A percentile compares a stretch with the other conserved stretches of the same genome.
phyloP scores from a whole-genome alignment of 1,140 invertebrate genomes.

The Babylonia areolata region DNA sequence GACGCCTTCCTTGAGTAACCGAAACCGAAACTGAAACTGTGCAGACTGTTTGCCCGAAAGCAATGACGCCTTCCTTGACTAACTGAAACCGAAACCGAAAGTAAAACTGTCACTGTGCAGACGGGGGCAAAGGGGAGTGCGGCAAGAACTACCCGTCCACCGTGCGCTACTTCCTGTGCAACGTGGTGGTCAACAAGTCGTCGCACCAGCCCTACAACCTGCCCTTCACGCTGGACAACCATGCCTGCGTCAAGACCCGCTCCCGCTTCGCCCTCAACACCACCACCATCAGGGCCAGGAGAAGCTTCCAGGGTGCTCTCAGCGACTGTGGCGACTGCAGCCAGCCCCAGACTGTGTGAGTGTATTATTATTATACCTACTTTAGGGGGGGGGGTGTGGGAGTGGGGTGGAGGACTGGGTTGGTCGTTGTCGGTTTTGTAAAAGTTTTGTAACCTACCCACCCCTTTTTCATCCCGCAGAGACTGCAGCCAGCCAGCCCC shows the following conservation, averaged over 20 bases:
- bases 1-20: too few species aligned
- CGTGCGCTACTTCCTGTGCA: slow-evolving; percentile 37
- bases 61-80: too few species aligned
- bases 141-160: not conserved
- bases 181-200: slow-evolving; percentile 26
- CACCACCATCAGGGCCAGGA: slow-evolving; percentile 19
- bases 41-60: too few species aligned
- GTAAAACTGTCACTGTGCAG: too few species aligned
- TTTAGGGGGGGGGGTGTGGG: too few species aligned
- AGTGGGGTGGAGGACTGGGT: not conserved
- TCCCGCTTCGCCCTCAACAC: slow-evolving; percentile 37
- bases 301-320: not conserved
- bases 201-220: not conserved
- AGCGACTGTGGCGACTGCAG: slow-evolving; percentile 35
- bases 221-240: slow-evolving; percentile 7
- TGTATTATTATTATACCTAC: not conserved
- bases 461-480: slow-evolving; percentile 24
- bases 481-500: slow-evolving; percentile 14
- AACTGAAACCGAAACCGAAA: too few species aligned
- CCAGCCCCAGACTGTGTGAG: slow-evolving; percentile 27
- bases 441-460: not conserved
- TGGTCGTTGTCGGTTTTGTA: not conserved
- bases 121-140: not conserved
- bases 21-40: too few species aligned
- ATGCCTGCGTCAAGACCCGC: slow-evolving; percentile 34